These are phyloP conservation scores for Cheilosia impressa DNA, from an alignment of 2,888 invertebrate genomes.

Conservation along the genomic window DNA sequence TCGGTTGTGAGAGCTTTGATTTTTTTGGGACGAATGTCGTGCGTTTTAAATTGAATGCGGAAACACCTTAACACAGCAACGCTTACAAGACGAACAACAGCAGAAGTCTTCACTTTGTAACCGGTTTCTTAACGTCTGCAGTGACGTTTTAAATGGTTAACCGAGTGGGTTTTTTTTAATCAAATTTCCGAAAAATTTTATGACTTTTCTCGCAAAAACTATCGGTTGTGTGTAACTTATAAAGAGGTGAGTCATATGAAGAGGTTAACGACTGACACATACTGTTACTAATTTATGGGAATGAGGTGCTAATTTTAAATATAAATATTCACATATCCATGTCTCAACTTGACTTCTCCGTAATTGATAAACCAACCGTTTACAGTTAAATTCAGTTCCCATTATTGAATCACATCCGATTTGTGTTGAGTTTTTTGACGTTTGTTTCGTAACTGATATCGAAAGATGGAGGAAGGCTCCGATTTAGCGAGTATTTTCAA, in stretches of 20 bases:
- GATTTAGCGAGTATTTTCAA: no score
- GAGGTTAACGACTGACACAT: conserved; percentile 32
- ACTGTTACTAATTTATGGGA: conserved; percentile 13
- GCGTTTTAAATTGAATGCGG: no score
- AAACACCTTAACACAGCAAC: no score
- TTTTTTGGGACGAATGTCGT: no score
- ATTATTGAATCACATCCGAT: conserved; percentile 36
- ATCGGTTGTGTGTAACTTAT: not conserved
- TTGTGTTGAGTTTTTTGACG: conserved; percentile 4
- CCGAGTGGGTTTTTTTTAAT: no score
- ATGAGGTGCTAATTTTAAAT: conserved; percentile 14
- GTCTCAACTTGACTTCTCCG: conserved; percentile 24
- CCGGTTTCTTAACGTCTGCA: no score
- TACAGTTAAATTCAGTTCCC: conserved; percentile 44
- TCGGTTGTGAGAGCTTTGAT: no score
- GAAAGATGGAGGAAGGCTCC: not conserved
- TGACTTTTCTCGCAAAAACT: not conserved
- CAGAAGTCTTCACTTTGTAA: no score
- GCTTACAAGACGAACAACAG: no score
- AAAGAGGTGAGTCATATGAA: conserved; percentile 10
- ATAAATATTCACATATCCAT: not conserved
- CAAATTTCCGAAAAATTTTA: no score
- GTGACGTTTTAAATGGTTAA: no score
- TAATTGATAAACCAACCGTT: conserved; percentile 39
- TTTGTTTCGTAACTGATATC: not conserved